Percentiles rank a stretch among this genome's conserved stretches.
Conservation (phyloP, 2,113 vertebrate species). For the Siphamia tubifer region DNA sequence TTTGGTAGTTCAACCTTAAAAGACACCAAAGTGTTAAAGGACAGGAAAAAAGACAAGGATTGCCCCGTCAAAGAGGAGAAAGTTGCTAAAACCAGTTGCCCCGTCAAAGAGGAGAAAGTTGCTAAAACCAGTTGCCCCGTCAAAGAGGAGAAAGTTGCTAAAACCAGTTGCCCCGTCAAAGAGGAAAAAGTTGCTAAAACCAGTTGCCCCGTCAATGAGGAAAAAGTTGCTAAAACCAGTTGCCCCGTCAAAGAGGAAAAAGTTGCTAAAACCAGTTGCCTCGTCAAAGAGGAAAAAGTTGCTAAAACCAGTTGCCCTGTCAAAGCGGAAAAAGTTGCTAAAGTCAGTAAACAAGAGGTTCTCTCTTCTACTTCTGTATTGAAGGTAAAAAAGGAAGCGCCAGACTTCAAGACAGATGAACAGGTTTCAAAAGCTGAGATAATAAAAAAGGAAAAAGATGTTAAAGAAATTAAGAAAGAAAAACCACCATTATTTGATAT, state of each 20-base stretch:
- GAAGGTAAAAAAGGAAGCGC: conserved; percentile 28
- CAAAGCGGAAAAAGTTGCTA: conserved; percentile 19
- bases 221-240: neutral
- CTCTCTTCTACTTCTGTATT: neutral
- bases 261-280: neutral
- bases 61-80: conserved; percentile 11
- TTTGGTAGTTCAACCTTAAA: conserved; percentile 22
- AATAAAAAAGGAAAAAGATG: neutral
- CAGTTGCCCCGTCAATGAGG: neutral
- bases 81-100: neutral
- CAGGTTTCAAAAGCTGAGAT: neutral
- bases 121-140: neutral
- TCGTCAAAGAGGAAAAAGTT: conserved; percentile 14
- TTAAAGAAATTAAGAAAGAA: conserved; percentile 64
- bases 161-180: neutral
- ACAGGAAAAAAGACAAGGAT: conserved; percentile 44
- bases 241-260: conserved; percentile 11
- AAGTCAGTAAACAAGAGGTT: conserved; percentile 14
- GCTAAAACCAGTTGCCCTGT: neutral
- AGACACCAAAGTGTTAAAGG: conserved; percentile 23
- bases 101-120: conserved; percentile 14
- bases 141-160: conserved; percentile 19
- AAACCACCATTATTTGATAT: conserved; percentile 33
- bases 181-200: conserved; percentile 7
- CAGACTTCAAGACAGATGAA: neutral